Percentiles rank a stretch among this genome's conserved stretches.
Evolutionary conservation across 1,140 invertebrate genomes (phyloP).

Genomic region (Grapholita molesta): DNA sequence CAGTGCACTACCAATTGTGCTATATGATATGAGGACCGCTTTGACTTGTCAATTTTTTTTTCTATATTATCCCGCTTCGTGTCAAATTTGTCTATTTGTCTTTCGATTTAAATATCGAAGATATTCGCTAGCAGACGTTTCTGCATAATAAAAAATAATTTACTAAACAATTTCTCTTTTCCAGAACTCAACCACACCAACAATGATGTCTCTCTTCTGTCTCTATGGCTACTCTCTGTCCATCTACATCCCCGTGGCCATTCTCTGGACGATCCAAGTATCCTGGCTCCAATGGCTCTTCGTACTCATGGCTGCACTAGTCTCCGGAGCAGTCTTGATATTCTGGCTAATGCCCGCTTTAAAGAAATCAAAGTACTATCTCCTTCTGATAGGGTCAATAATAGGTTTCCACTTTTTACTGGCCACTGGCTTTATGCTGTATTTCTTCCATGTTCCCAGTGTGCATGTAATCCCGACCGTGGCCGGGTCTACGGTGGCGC

Average conservation of each 20-base stretch:
- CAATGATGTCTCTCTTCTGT: constrained; percentile 91
- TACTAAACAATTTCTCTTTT: constrained; percentile 44
- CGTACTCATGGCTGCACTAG: constrained; percentile 86
- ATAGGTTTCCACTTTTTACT: constrained; percentile 88
- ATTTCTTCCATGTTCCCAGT: constrained; percentile 63
- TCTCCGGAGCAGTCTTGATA: constrained; percentile 92
- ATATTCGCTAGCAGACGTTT: too few species aligned
- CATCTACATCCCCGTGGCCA: constrained; percentile 96
- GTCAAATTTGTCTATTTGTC: too few species aligned
- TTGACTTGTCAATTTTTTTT: too few species aligned
- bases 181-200: constrained; percentile 80
- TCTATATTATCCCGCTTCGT: too few species aligned
- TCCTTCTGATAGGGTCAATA: constrained; percentile 83
- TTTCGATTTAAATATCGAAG: too few species aligned
- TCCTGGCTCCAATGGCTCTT: constrained; percentile 92
- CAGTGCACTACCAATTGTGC: too few species aligned
- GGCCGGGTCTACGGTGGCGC: background rate
- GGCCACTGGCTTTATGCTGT: constrained; percentile 91
- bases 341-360: constrained; percentile 89
- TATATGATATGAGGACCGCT: too few species aligned
- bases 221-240: constrained; percentile 97
- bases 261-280: constrained; percentile 94
- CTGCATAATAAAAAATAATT: too few species aligned
- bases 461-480: constrained; percentile 18
- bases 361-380: constrained; percentile 81